These are phyloP conservation scores for Tetrao urogallus DNA, from an alignment of 2,113 vertebrate species.

Conservation along the genomic window DNA sequence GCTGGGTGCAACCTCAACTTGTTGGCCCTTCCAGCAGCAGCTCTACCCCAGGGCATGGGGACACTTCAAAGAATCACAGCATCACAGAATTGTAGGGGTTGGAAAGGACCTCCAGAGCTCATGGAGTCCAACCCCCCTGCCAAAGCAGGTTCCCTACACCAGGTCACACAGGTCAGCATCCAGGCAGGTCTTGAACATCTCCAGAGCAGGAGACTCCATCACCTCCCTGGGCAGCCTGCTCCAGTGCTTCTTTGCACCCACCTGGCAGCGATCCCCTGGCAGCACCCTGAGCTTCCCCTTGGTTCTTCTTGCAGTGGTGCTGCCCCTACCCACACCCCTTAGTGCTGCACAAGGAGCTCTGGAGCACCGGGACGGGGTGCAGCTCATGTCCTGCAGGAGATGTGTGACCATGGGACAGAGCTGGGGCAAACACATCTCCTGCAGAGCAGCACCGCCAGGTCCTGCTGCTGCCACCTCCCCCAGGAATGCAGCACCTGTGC, in stretches of 20 bases:
- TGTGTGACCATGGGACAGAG: fast-evolving
- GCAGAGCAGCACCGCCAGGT: neutral
- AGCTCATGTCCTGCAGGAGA: neutral
- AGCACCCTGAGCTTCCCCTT: neutral
- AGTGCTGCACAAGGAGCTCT: fast-evolving
- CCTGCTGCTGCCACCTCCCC: too few relatives aligned
- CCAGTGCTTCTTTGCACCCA: neutral
- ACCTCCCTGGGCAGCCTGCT: too few relatives aligned
- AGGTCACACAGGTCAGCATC: too few relatives aligned
- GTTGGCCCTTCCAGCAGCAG: too few relatives aligned
- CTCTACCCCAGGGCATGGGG: neutral
- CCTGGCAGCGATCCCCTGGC: neutral
- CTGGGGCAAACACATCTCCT: neutral
- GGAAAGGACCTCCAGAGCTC: too few relatives aligned
- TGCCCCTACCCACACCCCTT: neutral
- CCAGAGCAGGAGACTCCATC: too few relatives aligned
- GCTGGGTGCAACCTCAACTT: neutral
- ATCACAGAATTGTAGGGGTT: too few relatives aligned
- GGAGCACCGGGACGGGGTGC: neutral
- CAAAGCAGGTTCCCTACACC: too few relatives aligned
- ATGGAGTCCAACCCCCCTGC: too few relatives aligned
- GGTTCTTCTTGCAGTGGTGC: neutral
- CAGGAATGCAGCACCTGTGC: neutral
- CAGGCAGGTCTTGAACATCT: too few relatives aligned
- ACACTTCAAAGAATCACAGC: fast-evolving